A percentile compares a stretch with the other conserved stretches of the same genome.
Evolutionary conservation across 2,797 vertebrate genomes (phyloP).

Genomic region (Emydoidea blandingii): DNA sequence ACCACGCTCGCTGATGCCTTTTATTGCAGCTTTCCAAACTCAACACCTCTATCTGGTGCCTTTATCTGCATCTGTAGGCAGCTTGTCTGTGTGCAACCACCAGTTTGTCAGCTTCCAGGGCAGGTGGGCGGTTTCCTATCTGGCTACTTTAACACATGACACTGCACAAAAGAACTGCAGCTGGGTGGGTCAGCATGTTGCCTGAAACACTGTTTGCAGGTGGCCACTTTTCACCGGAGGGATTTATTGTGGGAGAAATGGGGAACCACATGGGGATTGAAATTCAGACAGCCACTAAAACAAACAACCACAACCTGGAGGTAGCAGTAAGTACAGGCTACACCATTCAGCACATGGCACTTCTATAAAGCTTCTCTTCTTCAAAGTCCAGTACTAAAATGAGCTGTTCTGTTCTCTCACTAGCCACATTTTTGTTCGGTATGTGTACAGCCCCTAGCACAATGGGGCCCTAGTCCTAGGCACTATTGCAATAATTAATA

Average conservation of each 20-base stretch:
- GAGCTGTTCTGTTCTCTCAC: background rate
- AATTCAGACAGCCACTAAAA: background rate
- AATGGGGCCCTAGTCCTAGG: background rate
- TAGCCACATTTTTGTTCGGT: background rate
- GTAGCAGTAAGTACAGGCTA: background rate
- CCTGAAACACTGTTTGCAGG: no score
- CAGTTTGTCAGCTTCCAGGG: background rate
- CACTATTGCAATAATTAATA: no score
- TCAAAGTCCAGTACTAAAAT: background rate
- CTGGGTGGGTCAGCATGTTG: background rate
- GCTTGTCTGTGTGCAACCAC: background rate
- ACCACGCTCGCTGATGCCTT: background rate
- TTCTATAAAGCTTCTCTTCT: background rate
- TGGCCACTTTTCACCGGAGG: background rate
- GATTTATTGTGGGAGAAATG: background rate
- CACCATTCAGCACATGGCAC: background rate
- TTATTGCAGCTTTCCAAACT: background rate
- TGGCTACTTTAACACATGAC: background rate
- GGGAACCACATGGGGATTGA: background rate
- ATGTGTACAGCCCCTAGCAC: background rate
- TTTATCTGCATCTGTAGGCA: background rate
- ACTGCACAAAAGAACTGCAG: background rate
- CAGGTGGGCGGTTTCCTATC: background rate
- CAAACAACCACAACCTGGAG: background rate
- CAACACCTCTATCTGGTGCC: background rate